Base-by-base conservation (phyloP, 2,888 invertebrate genomes). In the Platycnemis pennipes region DNA sequence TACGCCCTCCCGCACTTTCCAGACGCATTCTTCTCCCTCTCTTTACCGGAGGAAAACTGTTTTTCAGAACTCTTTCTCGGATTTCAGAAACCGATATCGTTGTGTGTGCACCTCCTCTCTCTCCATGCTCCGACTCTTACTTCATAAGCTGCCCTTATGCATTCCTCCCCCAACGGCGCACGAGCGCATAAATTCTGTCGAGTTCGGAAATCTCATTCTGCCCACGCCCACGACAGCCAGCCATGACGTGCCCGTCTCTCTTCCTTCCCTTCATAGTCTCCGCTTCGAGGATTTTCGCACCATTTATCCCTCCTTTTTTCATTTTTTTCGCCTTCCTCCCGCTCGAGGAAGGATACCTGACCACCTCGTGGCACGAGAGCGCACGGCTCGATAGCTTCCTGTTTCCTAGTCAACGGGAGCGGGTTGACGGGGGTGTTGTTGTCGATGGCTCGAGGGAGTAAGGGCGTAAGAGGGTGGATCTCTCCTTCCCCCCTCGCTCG, bases 31-130 rank as follows among this genome's bases (percentile, higher is more conserved):
- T 42, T 63, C 63, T 45, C 44, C 37, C 37, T 19, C 7, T 56
- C 19, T 42, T 69, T 13, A 13, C n/a, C 44, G 42, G 26, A 16
- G 88, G 45, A 53, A 53, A 31, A 37, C 53, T 37, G 8, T 37
- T 77, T 77, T 77, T 37, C 77, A 77, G n/a, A 37, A 37, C 77
- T 77, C 77, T 37, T 77, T 69, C 91, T 91, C 44, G 63, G 91
- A 91, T 91, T 91, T 91, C 91, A 91, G 69, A 91, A 91, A 91
- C 91, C 91, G 91, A 91, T 91, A 91, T 63, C 22, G n/a, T 91
- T 69, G 63, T 63, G 77, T 37, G n/a, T 69, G 37, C 26, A 42
- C 63, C 63, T 44, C 7, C 69, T 13, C 26, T 37, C 19, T 31
- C 42, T 89, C 37, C 89, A 26, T 56, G 53, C 56, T 89, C 91